Conservation (phyloP, 1,140 invertebrate genomes). For the Riptortus pedestris region DNA sequence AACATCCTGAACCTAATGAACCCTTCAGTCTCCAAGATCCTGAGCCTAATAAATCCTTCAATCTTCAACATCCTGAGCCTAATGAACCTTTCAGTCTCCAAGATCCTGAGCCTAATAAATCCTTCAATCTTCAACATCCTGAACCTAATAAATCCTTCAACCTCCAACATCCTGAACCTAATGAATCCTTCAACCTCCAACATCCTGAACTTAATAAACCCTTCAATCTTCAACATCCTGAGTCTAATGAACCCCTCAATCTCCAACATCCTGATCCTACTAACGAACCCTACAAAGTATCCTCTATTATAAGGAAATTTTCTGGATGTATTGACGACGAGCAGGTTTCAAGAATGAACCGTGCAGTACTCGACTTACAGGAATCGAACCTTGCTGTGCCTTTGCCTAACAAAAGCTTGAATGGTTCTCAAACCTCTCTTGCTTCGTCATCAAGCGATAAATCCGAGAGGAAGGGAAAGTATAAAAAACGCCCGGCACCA, state of each 20-base stretch:
- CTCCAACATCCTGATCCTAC: background rate
- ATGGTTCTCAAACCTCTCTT: background rate
- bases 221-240: too few relatives aligned
- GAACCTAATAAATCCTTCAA: background rate
- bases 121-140: background rate
- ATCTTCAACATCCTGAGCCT: too few relatives aligned
- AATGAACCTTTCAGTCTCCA: too few relatives aligned
- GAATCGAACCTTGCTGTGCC: background rate
- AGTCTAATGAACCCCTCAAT: too few relatives aligned
- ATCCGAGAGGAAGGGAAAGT: slow-evolving; percentile 3
- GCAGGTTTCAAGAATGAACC: background rate
- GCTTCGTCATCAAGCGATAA: background rate
- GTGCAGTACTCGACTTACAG: background rate
- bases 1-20: too few relatives aligned
- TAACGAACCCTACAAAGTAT: background rate
- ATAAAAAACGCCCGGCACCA: background rate
- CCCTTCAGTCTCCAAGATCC: background rate
- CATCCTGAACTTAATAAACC: background rate
- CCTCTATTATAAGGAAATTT: slow-evolving; percentile 10
- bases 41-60: background rate
- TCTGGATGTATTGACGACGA: background rate
- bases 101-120: too few relatives aligned
- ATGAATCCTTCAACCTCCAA: too few relatives aligned
- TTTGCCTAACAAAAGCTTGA: background rate
- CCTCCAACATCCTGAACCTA: too few relatives aligned